phyloP scores from a whole-genome alignment of 2,113 vertebrate genomes.

The Chlorodrepanis virens region DNA sequence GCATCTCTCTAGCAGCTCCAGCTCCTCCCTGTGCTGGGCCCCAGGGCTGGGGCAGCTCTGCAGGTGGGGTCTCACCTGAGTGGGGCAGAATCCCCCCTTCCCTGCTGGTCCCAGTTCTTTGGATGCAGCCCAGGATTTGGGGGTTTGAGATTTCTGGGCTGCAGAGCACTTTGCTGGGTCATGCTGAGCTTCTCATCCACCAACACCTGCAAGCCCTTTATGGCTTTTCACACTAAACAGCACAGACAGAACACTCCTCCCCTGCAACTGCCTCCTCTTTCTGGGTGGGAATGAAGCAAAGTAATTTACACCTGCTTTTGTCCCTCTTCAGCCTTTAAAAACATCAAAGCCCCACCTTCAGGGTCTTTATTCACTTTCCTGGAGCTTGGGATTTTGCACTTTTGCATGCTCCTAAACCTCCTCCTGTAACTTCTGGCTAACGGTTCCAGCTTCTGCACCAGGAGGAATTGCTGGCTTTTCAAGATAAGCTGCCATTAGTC shows the following conservation, averaged over 20 bases:
- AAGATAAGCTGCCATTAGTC: neutral
- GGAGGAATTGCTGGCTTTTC: neutral
- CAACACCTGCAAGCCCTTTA: neutral
- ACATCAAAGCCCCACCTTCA: neutral
- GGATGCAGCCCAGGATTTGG: neutral
- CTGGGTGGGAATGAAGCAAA: neutral
- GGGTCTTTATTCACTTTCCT: neutral
- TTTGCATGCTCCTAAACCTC: neutral
- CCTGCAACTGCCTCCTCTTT: neutral
- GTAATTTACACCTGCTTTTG: neutral
- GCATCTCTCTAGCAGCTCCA: neutral
- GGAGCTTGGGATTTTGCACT: neutral
- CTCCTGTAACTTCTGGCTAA: neutral
- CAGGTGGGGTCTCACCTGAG: neutral
- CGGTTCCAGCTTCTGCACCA: neutral
- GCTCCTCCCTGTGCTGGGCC: neutral
- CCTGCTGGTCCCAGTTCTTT: neutral
- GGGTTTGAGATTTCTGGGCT: neutral
- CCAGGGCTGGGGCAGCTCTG: neutral
- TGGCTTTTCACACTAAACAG: neutral
- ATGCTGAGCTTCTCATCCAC: neutral
- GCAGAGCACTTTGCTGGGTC: neutral
- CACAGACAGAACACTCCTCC: neutral
- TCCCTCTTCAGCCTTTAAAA: neutral
- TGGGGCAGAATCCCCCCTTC: neutral